Percentiles rank a stretch among this genome's conserved stretches.
phyloP scores from a whole-genome alignment of 2,888 invertebrate genomes.

The Eilema griseolum region DNA sequence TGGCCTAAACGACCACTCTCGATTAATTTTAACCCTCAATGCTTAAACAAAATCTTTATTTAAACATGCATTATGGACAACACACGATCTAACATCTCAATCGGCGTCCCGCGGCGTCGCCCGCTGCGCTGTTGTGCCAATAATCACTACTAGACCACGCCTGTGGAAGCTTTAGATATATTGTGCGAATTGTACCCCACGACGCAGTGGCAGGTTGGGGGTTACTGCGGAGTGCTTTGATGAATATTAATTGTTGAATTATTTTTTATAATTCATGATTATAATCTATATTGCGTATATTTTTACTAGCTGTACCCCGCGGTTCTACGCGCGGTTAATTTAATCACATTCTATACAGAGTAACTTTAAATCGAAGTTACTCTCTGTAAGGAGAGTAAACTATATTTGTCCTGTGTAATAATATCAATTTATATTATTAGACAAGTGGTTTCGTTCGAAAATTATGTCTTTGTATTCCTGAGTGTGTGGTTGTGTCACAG shows the following conservation, averaged over 20 bases:
- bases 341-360: background rate
- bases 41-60: constrained; percentile 24
- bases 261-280: constrained; percentile 6
- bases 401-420: no score
- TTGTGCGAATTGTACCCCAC: constrained; percentile 29
- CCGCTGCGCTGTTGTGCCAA: constrained; percentile 61
- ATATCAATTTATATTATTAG: no score
- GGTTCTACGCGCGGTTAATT: background rate
- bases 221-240: constrained; percentile 17
- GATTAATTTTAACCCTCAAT: constrained; percentile 21
- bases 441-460: no score
- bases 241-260: constrained; percentile 31
- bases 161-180: constrained; percentile 36
- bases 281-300: background rate
- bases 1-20: constrained; percentile 20
- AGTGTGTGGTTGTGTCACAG: no score
- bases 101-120: constrained; percentile 57
- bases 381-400: no score
- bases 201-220: constrained; percentile 26
- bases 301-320: background rate
- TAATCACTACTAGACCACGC: constrained; percentile 33
- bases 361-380: background rate
- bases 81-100: constrained; percentile 52
- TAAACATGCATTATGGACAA: constrained; percentile 24
- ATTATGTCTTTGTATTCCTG: no score